Conservation (phyloP, 1,140 invertebrate genomes). For the Drosophila yakuba region DNA sequence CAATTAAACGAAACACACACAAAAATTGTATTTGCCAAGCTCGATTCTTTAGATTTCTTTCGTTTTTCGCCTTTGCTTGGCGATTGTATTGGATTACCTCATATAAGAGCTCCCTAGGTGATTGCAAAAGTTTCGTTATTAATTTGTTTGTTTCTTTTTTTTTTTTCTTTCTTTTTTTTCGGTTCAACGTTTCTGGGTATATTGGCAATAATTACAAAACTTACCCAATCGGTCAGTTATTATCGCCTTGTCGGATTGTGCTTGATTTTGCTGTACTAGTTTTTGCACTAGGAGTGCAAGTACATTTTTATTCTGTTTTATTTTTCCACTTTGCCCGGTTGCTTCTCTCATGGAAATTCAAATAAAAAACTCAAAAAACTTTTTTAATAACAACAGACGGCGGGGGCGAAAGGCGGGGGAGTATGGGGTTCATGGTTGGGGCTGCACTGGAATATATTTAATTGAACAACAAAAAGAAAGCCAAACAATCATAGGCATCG, state of each 20-base stretch:
- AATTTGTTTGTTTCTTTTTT: conserved; percentile 6
- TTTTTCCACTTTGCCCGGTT: conserved; percentile 25
- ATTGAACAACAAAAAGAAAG: conserved; percentile 74
- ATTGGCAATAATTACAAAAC: conserved; percentile 41
- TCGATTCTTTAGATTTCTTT: conserved; percentile 38
- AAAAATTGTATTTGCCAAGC: conserved; percentile 44
- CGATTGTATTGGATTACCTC: conserved; percentile 47
- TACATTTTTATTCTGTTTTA: conserved; percentile 4
- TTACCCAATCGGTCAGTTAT: conserved; percentile 46
- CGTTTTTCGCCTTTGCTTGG: conserved; percentile 8
- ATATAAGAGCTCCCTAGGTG: conserved; percentile 25
- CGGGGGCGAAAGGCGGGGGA: too few species aligned
- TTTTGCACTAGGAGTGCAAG: conserved; percentile 13
- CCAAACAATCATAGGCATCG: conserved; percentile 48
- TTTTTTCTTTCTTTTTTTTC: not conserved
- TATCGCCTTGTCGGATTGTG: conserved; percentile 17
- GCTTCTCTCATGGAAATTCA: conserved; percentile 35
- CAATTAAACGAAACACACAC: conserved; percentile 61
- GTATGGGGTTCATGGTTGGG: not conserved
- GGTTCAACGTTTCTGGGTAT: conserved; percentile 6
- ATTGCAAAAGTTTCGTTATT: conserved; percentile 49
- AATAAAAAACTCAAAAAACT: conserved; percentile 62
- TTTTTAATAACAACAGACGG: conserved; percentile 52
- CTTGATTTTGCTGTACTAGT: conserved; percentile 14
- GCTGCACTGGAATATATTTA: conserved; percentile 49